Base-by-base conservation (phyloP, 2,888 invertebrate species). In the Disparrhopalites patrizii region DNA sequence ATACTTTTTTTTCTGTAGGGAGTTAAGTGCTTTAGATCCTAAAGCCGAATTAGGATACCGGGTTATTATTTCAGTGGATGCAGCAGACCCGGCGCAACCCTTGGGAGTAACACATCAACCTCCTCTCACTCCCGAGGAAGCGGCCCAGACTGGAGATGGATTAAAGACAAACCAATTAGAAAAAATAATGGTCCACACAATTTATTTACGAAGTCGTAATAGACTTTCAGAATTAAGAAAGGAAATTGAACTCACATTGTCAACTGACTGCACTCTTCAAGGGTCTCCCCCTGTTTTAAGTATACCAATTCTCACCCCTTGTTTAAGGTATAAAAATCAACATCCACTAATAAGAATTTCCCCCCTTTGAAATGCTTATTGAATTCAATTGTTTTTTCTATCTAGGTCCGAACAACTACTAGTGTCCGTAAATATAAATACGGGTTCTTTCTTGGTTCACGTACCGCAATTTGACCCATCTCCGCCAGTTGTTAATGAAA, bases 221-320 rank as follows among this genome's bases (percentile, higher is more conserved):
- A 84, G 95, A 50, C 82, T 95, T 15, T 85, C 85, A 40, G 93
- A 94, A 77, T 84, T 94, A 33, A 90, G 89, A 78, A 86, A 89
- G 70, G 85, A 90, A 76, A 80, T 91, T 57, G 76, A 77, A 67
- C 86, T 87, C 75, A 66, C 69, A 63, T 62, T 67, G 27, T 58
- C 47, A 18, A 64, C 80, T 78, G 23, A 76, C 89, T 91, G 90
- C 84, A 87, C 89, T 79, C 81, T 97, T 76, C 86, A 88, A 80
- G 96, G 96, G 30, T 91, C 94, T 71, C 96, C 97, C 31, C 92
- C 94, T 66, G 92, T 95, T 76, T 83, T 97, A 68, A 91, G 93
- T 28, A 89, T 95, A 65, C 93, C 94, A 1, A 87, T 95, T 71
- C 82, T 96, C 60, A 86, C 88, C 74, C 95, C 95, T 27, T 95